Conservation (phyloP, 2,888 invertebrate species). For the Clunio marinus region DNA sequence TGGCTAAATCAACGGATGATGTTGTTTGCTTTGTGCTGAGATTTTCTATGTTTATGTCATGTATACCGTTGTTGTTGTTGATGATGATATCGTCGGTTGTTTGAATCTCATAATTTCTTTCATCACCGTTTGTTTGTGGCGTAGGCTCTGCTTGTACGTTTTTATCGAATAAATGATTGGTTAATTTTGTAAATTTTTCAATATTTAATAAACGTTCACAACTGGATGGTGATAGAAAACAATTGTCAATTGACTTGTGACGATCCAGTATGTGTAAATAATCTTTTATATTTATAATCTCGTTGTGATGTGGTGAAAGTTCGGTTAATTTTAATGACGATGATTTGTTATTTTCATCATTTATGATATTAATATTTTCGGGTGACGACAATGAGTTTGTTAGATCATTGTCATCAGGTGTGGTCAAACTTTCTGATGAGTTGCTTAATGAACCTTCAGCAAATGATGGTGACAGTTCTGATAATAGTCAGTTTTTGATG, state of each 20-base stretch:
- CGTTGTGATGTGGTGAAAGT: conserved; percentile 38
- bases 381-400: conserved; percentile 8
- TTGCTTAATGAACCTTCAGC: conserved; percentile 6
- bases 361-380: conserved; percentile 5
- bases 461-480: conserved; percentile 19
- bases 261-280: conserved; percentile 59
- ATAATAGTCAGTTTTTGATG: too few species aligned
- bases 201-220: conserved; percentile 68
- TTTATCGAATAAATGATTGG: conserved; percentile 62
- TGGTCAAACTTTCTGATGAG: conserved; percentile 22
- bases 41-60: background rate
- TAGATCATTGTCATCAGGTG: conserved; percentile 17
- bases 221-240: conserved; percentile 57
- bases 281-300: conserved; percentile 46
- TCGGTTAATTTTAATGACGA: conserved; percentile 32
- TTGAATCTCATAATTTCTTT: background rate
- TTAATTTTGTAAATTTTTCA: conserved; percentile 77
- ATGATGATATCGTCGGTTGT: too few species aligned
- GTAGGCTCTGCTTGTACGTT: background rate
- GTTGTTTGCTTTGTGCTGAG: background rate
- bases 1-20: background rate
- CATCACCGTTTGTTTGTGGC: background rate
- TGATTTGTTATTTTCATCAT: too few species aligned
- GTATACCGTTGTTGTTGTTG: background rate
- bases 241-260: conserved; percentile 74